Evolutionary conservation across 2,797 vertebrate species (phyloP), one percentile per base, ranked within the genome.

Genomic region (Intellagama lesueurii): DNA sequence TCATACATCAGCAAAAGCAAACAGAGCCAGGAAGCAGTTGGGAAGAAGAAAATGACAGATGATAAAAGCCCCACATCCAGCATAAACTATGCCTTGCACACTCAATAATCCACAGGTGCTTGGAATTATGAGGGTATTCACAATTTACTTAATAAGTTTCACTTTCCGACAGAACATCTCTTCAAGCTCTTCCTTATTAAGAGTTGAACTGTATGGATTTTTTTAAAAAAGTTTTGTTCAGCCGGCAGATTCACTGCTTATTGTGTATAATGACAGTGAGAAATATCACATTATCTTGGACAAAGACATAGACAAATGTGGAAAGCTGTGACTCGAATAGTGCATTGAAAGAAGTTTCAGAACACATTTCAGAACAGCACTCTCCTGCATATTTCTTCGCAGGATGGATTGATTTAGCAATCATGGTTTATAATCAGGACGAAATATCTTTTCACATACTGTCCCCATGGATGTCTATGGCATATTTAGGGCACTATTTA

Each of bases 41-140:
- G 30, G 73, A 83, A 90, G 12, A 75, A 49, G 4, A 92, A 95
- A 94, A 87, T 26, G 7, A 75, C 0, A 88, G 3, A 77, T 56
- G 12, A 84, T 88, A 89, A 83, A 81, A 52, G 87, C 19, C 30
- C 72, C 11, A 77, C 5, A 87, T 90, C 73, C 86, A 90, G 1
- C 6, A 14, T 5, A 76, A 89, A 30, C 70, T 56, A 81, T 86
- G 64, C 84, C 26, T 56, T 52, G 68, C 0, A 89, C 88, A 24
- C 64, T 91, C 30, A 8, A 14, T 80, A 88, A 88, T 0, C 14
- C 3, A 32, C 24, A 83, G 64, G 1, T 69, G 1, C 2, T 91
- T 30, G 64, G 17, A 72, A 5, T 68, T 81, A 85, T 85, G 66
- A 76, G 73, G 47, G 32, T 81, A 85, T 87, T 35, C 17, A 82